phyloP scores from a whole-genome alignment of 1,140 invertebrate genomes.

The Liolophura sinensis region DNA sequence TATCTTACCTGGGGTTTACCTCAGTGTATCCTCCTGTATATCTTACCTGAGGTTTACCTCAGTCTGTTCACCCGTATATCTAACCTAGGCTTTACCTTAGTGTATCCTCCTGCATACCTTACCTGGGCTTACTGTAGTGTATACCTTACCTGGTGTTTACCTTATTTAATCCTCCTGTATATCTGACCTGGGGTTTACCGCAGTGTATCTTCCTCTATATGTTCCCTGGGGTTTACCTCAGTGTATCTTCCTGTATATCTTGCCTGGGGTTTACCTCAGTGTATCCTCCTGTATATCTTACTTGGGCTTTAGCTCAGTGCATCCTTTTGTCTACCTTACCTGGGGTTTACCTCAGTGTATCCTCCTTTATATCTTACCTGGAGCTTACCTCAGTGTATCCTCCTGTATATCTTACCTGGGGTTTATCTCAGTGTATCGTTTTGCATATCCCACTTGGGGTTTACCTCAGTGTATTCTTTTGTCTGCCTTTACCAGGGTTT shows the following conservation, averaged over 20 bases:
- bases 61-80: too few species aligned
- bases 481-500: not conserved
- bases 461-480: not conserved
- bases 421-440: not conserved
- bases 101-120: too few species aligned
- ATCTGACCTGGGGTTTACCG: not conserved
- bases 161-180: too few species aligned
- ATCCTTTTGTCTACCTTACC: not conserved
- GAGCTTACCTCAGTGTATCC: not conserved
- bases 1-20: too few species aligned
- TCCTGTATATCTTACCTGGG: not conserved
- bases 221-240: not conserved
- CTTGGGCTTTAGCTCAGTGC: not conserved
- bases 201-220: not conserved
- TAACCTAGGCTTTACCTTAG: too few species aligned
- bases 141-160: too few species aligned
- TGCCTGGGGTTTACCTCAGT: not conserved
- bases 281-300: not conserved
- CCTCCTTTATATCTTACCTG: constrained; percentile 4
- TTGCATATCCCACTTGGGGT: too few species aligned
- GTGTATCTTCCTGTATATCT: not conserved
- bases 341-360: not conserved
- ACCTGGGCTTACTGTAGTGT: too few species aligned
- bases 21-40: too few species aligned
- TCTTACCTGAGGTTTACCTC: too few species aligned